Percentiles rank a stretch among this genome's conserved stretches.
Evolutionary conservation across 2,888 invertebrate genomes (phyloP).

Genomic region (Dolichopus griseipennis): DNA sequence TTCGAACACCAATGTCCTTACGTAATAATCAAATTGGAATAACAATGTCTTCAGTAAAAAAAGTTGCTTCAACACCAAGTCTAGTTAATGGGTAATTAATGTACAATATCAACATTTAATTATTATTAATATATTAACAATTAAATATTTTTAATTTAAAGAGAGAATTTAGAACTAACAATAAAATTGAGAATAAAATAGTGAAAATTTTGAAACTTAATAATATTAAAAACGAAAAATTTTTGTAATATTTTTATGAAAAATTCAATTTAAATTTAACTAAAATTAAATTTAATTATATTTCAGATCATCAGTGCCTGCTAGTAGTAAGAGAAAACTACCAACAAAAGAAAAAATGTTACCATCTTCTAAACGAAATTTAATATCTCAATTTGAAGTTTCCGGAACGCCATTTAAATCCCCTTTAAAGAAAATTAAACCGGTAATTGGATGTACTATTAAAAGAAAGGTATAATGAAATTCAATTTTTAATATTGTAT

Average conservation of each 20-base stretch:
- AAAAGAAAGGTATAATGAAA: constrained; percentile 20
- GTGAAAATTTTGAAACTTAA: no score
- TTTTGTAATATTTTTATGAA: no score
- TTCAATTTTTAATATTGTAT: not conserved
- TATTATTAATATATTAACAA: no score
- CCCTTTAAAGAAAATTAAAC: constrained; percentile 28
- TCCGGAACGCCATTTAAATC: constrained; percentile 25
- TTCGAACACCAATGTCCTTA: constrained; percentile 32
- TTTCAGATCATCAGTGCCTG: not conserved
- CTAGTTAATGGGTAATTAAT: constrained; percentile 22
- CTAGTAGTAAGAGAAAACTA: constrained; percentile 30
- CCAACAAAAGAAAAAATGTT: constrained; percentile 18
- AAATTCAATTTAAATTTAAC: no score
- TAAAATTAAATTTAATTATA: no score
- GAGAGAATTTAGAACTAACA: no score
- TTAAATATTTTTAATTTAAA: no score
- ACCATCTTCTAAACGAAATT: constrained; percentile 34
- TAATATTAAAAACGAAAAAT: no score
- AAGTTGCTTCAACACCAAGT: not conserved
- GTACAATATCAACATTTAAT: no score
- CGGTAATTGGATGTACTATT: constrained; percentile 32
- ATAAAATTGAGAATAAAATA: no score
- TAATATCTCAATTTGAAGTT: constrained; percentile 23
- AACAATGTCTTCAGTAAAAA: constrained; percentile 27
- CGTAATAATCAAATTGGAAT: constrained; percentile 28